These are phyloP conservation scores for Stegophylla sp. DNA, from an alignment of 2,888 invertebrate genomes.

Conservation along the genomic window DNA sequence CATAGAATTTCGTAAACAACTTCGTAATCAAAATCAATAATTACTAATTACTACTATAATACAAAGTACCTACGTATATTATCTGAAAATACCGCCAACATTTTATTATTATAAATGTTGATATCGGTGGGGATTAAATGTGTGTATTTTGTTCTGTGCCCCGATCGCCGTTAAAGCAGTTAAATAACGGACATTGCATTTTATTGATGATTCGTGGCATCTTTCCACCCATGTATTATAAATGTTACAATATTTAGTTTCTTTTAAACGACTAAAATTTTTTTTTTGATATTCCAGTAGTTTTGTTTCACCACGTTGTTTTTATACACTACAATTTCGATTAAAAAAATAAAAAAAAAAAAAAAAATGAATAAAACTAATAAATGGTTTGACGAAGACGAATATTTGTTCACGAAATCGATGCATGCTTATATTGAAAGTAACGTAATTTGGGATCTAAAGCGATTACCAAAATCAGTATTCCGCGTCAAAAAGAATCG, in stretches of 20 bases:
- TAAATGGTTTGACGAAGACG: conserved; percentile 47
- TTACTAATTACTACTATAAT: too few species aligned
- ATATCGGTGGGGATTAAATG: too few species aligned
- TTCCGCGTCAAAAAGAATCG: conserved; percentile 31
- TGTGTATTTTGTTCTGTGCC: not conserved
- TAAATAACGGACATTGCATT: not conserved
- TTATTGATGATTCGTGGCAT: not conserved
- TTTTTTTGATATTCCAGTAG: too few species aligned
- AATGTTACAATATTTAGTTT: not conserved
- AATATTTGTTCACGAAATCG: conserved; percentile 50
- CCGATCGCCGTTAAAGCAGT: not conserved
- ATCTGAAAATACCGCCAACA: too few species aligned
- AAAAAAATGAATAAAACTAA: conserved; percentile 26
- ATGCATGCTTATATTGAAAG: conserved; percentile 55
- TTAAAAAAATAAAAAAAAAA: conserved; percentile 5
- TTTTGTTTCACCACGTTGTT: not conserved
- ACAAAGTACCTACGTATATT: too few species aligned
- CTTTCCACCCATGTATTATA: not conserved
- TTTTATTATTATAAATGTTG: too few species aligned
- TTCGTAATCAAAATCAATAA: too few species aligned
- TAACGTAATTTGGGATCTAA: conserved; percentile 50
- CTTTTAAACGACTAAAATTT: too few species aligned
- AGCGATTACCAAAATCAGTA: conserved; percentile 50
- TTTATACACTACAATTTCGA: not conserved
- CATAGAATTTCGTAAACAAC: too few species aligned